Conservation (phyloP, 2,113 vertebrate genomes). For the Macquaria australasica region DNA sequence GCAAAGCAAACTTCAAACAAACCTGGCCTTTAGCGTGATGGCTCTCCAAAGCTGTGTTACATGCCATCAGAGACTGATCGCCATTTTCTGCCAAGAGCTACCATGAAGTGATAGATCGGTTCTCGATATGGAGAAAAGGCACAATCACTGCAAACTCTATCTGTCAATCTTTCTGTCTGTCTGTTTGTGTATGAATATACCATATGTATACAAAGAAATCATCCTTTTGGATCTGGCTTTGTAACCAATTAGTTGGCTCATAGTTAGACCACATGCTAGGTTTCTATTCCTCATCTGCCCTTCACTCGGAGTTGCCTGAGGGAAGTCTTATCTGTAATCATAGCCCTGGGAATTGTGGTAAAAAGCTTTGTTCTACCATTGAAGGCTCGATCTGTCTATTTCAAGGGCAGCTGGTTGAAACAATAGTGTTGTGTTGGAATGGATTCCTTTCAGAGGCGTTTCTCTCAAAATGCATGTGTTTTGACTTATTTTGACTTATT, state of each 20-base stretch:
- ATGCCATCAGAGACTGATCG: constrained; percentile 73
- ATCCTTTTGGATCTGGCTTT: constrained; percentile 19
- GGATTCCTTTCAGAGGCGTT: constrained; percentile 8
- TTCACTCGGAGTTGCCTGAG: constrained; percentile 62
- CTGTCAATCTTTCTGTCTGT: constrained; percentile 30
- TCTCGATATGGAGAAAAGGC: constrained; percentile 30
- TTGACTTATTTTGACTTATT: neutral
- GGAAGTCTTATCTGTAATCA: constrained; percentile 73
- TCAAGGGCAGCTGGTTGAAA: constrained; percentile 59
- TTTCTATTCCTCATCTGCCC: constrained; percentile 63
- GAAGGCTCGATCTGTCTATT: constrained; percentile 47
- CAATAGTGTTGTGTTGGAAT: neutral
- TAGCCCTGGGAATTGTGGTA: constrained; percentile 68
- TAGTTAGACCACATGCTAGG: constrained; percentile 59
- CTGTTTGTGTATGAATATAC: constrained; percentile 14
- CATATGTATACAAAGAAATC: constrained; percentile 29
- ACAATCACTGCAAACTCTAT: neutral
- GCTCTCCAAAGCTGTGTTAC: constrained; percentile 73
- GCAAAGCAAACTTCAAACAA: constrained; percentile 84
- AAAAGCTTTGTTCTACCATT: constrained; percentile 68
- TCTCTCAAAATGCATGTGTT: neutral
- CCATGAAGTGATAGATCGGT: constrained; percentile 38
- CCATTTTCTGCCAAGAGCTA: constrained; percentile 67
- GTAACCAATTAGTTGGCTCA: constrained; percentile 50
- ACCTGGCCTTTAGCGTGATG: constrained; percentile 79